A percentile compares a stretch with the other conserved stretches of the same genome.
Evolutionary conservation across 2,113 vertebrate species (phyloP).

Genomic region (Ceyx margarethae): DNA sequence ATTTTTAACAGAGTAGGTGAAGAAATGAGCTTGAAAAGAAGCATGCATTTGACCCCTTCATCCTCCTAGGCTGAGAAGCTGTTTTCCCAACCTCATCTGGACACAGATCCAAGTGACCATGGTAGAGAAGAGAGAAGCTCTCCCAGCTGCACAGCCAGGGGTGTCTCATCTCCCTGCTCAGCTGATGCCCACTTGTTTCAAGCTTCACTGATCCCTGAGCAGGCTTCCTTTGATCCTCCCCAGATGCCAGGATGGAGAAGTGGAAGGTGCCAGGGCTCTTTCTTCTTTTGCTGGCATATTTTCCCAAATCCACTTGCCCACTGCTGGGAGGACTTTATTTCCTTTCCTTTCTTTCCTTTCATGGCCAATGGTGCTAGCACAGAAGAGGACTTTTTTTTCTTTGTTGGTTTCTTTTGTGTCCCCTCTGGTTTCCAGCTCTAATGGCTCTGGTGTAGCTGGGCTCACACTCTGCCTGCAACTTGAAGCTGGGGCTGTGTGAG

Average conservation of each 20-base stretch:
- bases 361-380: not conserved
- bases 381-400: not conserved
- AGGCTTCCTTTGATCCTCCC: not conserved
- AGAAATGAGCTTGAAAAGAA: not conserved
- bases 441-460: not conserved
- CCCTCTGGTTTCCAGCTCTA: rapidly evolving
- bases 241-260: not conserved
- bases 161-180: not conserved
- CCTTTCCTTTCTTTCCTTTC: not conserved
- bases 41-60: not conserved
- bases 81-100: not conserved
- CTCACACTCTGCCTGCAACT: not conserved
- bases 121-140: not conserved
- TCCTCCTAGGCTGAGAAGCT: not conserved
- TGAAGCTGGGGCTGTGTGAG: not conserved
- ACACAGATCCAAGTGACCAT: not conserved
- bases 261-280: constrained; percentile 1
- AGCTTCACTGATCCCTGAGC: not conserved
- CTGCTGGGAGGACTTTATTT: not conserved
- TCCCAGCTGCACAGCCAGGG: not conserved
- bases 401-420: not conserved
- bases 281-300: not conserved
- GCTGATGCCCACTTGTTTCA: not conserved
- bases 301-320: not conserved
- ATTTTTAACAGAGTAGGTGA: not conserved